phyloP scores from a whole-genome alignment of 2,888 invertebrate species.

The Eremobia ochroleuca region DNA sequence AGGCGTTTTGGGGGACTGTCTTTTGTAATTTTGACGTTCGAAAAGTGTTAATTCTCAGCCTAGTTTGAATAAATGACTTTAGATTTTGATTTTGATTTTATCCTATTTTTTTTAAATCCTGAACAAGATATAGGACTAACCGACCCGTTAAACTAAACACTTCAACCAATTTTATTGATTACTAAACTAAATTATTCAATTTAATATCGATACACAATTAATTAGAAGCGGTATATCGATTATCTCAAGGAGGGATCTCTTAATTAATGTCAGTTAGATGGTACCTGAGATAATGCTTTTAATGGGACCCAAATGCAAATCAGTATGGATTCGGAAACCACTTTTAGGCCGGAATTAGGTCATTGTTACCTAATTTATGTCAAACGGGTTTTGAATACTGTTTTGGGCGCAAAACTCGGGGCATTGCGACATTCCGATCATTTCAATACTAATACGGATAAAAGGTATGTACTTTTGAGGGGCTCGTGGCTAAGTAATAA shows the following conservation, averaged over 20 bases:
- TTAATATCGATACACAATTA: conserved; percentile 61
- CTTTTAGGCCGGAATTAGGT: conserved; percentile 45
- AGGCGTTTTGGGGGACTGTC: too few species aligned
- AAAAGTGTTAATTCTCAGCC: too few species aligned
- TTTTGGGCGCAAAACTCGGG: background rate
- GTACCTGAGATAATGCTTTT: conserved; percentile 49
- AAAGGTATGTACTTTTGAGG: background rate
- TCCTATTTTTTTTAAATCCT: too few species aligned
- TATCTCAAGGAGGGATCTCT: conserved; percentile 59
- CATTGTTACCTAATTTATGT: conserved; percentile 39
- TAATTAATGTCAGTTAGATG: conserved; percentile 62
- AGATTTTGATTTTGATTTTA: too few species aligned
- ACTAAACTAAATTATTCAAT: conserved; percentile 52
- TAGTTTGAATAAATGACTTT: too few species aligned
- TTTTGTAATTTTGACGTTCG: too few species aligned
- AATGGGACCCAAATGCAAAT: conserved; percentile 57
- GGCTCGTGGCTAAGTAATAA: too few species aligned
- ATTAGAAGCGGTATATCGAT: conserved; percentile 69
- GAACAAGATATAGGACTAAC: background rate
- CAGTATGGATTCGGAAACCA: conserved; percentile 37
- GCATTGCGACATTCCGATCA: conserved; percentile 6
- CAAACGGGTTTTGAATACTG: conserved; percentile 23
- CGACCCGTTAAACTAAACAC: conserved; percentile 10
- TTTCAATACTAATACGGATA: background rate
- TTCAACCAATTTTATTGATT: conserved; percentile 11